Conservation (phyloP, 2,113 vertebrate genomes). For the Dolichallabes microphthalmus region DNA sequence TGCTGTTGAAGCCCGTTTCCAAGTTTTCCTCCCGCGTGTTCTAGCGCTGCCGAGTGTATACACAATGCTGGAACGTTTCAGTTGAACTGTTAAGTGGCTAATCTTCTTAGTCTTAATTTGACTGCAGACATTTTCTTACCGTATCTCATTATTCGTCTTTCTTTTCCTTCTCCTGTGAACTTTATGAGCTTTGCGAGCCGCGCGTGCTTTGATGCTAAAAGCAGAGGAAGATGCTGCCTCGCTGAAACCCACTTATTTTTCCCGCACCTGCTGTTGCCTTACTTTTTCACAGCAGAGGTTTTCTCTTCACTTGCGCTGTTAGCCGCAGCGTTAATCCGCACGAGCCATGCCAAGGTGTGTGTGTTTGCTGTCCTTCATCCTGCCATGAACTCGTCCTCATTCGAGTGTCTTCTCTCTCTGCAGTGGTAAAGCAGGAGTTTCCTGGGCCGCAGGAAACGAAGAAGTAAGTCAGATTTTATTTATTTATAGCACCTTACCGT, state of each 20-base stretch:
- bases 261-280: constrained; percentile 7
- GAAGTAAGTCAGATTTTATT: constrained; percentile 82
- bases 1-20: not conserved
- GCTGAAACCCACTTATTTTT: constrained; percentile 60
- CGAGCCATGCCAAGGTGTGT: not conserved
- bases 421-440: constrained; percentile 95
- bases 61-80: not conserved
- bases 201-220: constrained; percentile 60
- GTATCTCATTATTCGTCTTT: not conserved
- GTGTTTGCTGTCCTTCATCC: not conserved
- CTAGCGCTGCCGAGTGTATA: not conserved
- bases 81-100: not conserved
- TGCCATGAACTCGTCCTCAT: constrained; percentile 6
- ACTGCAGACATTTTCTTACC: not conserved
- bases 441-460: constrained; percentile 90
- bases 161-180: not conserved
- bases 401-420: constrained; percentile 47
- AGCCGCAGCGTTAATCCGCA: not conserved
- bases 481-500: no score
- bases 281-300: not conserved
- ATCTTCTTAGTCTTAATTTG: not conserved
- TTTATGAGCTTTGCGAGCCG: constrained; percentile 60
- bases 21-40: not conserved
- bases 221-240: constrained; percentile 65
- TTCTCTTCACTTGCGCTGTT: not conserved